Conservation (phyloP, 2,888 invertebrate species). For the Leptopilina myrica region DNA sequence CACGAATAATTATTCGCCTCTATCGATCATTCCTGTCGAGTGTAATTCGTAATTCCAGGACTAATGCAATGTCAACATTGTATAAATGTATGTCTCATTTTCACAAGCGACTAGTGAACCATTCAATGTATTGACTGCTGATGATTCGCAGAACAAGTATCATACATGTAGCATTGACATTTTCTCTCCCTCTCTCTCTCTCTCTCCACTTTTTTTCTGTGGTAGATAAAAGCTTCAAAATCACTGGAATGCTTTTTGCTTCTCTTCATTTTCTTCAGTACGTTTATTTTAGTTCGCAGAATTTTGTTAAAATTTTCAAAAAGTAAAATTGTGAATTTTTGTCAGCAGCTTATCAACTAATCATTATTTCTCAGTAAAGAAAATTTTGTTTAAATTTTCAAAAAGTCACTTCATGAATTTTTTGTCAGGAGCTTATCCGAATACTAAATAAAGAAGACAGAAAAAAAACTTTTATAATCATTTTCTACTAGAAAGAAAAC, state of each 20-base stretch:
- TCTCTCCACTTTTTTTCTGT: neutral
- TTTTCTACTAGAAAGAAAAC: too few species aligned
- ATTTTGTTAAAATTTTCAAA: neutral
- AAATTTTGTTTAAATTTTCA: too few species aligned
- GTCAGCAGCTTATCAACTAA: neutral
- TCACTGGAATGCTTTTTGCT: neutral
- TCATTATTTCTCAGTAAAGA: too few species aligned
- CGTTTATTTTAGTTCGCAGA: neutral
- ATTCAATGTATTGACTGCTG: slow-evolving; percentile 28
- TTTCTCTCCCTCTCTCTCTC: neutral
- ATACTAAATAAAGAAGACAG: too few species aligned
- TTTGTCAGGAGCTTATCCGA: neutral
- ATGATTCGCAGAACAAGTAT: slow-evolving; percentile 15
- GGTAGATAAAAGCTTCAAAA: neutral
- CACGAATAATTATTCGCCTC: slow-evolving; percentile 60
- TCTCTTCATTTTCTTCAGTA: slow-evolving; percentile 1
- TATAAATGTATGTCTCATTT: slow-evolving; percentile 50
- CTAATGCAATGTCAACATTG: slow-evolving; percentile 64
- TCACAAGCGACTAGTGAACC: slow-evolving; percentile 40
- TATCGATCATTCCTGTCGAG: too few species aligned
- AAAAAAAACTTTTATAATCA: too few species aligned
- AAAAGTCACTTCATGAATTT: neutral
- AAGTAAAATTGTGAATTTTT: neutral
- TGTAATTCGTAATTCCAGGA: slow-evolving; percentile 46
- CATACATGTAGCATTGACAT: neutral